Evolutionary conservation across 2,797 vertebrate genomes (phyloP).

Genomic region (Siniperca obscura): DNA sequence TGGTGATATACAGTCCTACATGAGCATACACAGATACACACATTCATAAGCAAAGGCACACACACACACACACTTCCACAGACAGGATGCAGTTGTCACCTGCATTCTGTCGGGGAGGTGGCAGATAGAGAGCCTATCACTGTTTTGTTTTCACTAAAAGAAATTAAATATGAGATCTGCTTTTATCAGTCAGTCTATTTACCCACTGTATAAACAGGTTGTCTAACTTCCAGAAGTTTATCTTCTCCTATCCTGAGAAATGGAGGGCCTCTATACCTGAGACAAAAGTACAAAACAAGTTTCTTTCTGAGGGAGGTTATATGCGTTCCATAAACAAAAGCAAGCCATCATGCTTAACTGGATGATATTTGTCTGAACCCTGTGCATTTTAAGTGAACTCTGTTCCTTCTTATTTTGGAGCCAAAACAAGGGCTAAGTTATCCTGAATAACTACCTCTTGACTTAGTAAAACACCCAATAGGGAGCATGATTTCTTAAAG

Average conservation of each 20-base stretch:
- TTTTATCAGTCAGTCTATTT: conserved; percentile 38
- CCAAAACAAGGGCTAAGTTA: background rate
- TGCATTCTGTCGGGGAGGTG: conserved; percentile 22
- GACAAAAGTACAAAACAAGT: background rate
- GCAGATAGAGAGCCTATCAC: conserved; percentile 29
- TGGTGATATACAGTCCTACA: background rate
- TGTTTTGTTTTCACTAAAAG: conserved; percentile 30
- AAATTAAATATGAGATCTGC: conserved; percentile 40
- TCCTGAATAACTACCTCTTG: background rate
- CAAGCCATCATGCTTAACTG: background rate
- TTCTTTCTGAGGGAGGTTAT: background rate
- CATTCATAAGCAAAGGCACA: background rate
- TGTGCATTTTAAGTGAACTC: background rate
- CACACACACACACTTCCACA: background rate
- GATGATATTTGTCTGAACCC: background rate
- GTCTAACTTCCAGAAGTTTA: conserved; percentile 10
- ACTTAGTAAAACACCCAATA: background rate
- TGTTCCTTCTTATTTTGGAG: background rate
- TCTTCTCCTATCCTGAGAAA: background rate
- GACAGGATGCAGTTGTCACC: conserved; percentile 13
- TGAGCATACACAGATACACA: background rate
- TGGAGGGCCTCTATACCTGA: background rate
- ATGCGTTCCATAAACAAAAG: background rate
- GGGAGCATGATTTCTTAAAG: background rate
- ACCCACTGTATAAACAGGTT: background rate